phyloP scores from a whole-genome alignment of 2,113 vertebrate species.

The Cinclus mexicanus region DNA sequence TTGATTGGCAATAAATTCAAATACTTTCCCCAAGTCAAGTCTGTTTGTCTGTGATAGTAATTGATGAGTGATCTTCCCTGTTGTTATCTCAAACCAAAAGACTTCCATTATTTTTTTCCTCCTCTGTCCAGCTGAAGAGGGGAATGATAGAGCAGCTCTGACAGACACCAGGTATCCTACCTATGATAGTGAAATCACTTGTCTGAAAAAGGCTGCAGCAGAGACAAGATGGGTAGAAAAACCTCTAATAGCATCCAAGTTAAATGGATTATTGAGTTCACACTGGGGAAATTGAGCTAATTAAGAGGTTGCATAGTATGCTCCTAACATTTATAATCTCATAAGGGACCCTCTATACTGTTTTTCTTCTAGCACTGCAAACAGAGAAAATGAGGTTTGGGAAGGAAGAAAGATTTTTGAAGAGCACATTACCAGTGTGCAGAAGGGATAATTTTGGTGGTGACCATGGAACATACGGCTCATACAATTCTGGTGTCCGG shows the following conservation, averaged over 20 bases:
- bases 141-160: neutral
- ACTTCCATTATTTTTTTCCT: neutral
- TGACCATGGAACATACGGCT: neutral
- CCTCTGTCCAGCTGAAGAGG: neutral
- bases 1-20: neutral
- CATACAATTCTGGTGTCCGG: neutral
- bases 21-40: rapidly evolving
- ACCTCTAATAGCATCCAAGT: neutral
- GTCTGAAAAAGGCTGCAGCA: neutral
- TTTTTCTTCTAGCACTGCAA: neutral
- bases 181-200: neutral
- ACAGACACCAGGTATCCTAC: neutral
- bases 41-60: neutral
- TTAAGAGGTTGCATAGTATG: neutral
- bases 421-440: neutral
- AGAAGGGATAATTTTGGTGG: neutral
- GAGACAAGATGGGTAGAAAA: neutral
- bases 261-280: neutral
- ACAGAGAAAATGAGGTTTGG: neutral
- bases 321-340: neutral
- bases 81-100: rapidly evolving
- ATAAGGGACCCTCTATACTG: neutral
- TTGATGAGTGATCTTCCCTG: neutral
- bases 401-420: neutral
- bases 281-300: neutral